Percentiles rank a stretch among this genome's conserved stretches.
Conservation (phyloP, 2,888 invertebrate species). For the Unio delphinus region DNA sequence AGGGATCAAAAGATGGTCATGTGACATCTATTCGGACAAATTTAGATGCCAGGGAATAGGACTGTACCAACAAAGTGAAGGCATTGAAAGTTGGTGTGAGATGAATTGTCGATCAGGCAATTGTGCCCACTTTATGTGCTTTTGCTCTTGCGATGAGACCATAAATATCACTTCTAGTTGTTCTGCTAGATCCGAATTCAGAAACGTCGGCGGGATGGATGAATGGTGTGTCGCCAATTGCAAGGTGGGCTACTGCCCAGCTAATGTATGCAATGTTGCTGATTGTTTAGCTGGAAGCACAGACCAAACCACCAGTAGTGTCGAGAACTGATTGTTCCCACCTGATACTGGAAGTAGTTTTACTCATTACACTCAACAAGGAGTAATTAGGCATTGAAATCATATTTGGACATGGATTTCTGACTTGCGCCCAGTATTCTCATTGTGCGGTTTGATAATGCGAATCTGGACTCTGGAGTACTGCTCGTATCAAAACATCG, state of each 20-base stretch:
- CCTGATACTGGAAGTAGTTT: no score
- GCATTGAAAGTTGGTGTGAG: conserved; percentile 42
- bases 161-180: conserved; percentile 30
- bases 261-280: conserved; percentile 39
- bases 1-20: conserved; percentile 1
- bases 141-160: conserved; percentile 39
- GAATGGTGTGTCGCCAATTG: conserved; percentile 61
- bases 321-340: no score
- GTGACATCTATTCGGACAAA: conserved; percentile 36
- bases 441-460: no score
- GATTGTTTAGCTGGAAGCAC: conserved; percentile 19
- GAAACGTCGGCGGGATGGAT: conserved; percentile 54
- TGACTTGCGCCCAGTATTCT: no score
- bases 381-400: no score
- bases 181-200: conserved; percentile 46
- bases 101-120: conserved; percentile 36
- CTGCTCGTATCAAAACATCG: no score
- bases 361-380: no score
- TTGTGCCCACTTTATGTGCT: conserved; percentile 42
- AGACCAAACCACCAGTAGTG: no score
- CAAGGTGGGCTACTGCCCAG: conserved; percentile 55
- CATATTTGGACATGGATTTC: no score
- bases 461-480: no score
- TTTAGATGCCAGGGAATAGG: conserved; percentile 42
- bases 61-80: conserved; percentile 40